Evolutionary conservation across 2,797 vertebrate species (phyloP), one percentile per base, ranked within the genome.

Genomic region (Dendrocincla fuliginosa): DNA sequence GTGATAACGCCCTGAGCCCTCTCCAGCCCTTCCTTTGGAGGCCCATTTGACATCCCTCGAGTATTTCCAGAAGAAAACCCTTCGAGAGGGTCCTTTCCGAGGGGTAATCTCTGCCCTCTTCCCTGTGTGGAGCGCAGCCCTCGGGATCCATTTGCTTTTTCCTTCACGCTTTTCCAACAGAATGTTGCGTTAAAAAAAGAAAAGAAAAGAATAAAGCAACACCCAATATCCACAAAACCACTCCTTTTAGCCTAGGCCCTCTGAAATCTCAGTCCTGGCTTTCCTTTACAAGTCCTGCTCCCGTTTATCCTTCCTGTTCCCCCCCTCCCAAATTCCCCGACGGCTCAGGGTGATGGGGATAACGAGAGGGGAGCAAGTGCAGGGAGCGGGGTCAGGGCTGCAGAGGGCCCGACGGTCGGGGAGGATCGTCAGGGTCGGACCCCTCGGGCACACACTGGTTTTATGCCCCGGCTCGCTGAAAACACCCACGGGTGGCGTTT

Each of bases 151-250:
- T 16, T 5, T 18, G 46, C 42, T 27, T 60, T 74, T 60, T 28
- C 9, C 44, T 37, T 50, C 0, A 0, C 0, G 5, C 4, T 74
- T 74, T 69, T 10, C 60, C 3, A 2, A 19, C 2, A 6, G 37
- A 13, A 18, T 65, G 50, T 56, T 7, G 7, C 13, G 8, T 56
- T 32, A 33, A 39, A 13, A 25, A 6, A 11, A 13, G 15, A 13
- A 6, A 11, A 46, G 35, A 35, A 46, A 46, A 23, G 6, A 46
- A 46, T 25, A 56, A 42, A 19, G 23, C 30, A 25, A 17, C 32
- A 13, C 22, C 11, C 22, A 13, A 33, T 16, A 18, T 12, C 16
- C 8, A 13, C 16, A 18, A n/a, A n/a, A 46, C 1, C n/a, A 11
- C 11, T 46, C 14, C 4, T 56, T 83, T 70, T n/a, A 52, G 5